These are phyloP conservation scores for Ferdinandea cuprea DNA, from an alignment of 2,888 invertebrate genomes.

Conservation along the genomic window DNA sequence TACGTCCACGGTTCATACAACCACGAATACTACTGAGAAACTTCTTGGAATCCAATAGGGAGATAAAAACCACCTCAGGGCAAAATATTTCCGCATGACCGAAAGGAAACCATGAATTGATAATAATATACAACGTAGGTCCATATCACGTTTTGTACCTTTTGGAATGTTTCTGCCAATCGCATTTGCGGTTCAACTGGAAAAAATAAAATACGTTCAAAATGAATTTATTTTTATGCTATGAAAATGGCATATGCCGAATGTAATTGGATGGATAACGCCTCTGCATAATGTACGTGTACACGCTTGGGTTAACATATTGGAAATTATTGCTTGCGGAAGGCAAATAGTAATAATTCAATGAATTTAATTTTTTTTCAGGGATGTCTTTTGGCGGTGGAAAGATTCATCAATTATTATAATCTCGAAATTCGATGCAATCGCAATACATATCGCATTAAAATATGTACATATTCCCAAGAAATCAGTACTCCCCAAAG, in stretches of 20 bases:
- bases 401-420: no score
- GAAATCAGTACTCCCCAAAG: no score
- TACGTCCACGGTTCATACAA: constrained; percentile 10
- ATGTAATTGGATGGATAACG: constrained; percentile 31
- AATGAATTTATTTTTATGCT: constrained; percentile 1
- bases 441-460: no score
- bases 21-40: constrained; percentile 13
- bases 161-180: constrained; percentile 16
- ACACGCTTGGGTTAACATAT: not conserved
- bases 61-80: constrained; percentile 16
- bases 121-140: constrained; percentile 5
- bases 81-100: constrained; percentile 26
- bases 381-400: no score
- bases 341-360: no score
- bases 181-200: constrained; percentile 19
- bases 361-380: no score
- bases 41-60: constrained; percentile 3
- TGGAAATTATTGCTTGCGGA: no score
- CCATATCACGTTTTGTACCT: constrained; percentile 22
- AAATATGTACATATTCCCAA: no score
- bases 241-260: not conserved
- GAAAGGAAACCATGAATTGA: constrained; percentile 15
- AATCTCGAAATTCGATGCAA: no score
- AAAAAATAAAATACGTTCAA: constrained; percentile 21
- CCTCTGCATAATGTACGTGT: not conserved